A percentile compares a stretch with the other conserved stretches of the same genome.
Conservation (phyloP, 2,888 invertebrate species). For the Alloplasta piceator region DNA sequence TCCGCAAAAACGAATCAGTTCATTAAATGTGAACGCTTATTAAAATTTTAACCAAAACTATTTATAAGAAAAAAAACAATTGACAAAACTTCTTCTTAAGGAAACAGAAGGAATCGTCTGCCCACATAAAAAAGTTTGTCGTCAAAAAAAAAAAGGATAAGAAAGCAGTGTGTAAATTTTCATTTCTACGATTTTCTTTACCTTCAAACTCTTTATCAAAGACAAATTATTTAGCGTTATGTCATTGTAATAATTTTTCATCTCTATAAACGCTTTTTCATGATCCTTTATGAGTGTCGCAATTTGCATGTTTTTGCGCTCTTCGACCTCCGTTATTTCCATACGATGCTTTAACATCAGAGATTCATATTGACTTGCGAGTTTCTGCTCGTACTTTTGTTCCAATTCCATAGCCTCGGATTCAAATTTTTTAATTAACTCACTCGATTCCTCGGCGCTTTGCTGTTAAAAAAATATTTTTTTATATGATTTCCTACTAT, state of each 20-base stretch:
- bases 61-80: too few species aligned
- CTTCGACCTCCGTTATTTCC: conserved; percentile 95
- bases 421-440: conserved; percentile 87
- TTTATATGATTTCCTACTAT: not conserved
- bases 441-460: conserved; percentile 84
- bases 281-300: conserved; percentile 92
- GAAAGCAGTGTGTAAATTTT: conserved; percentile 10
- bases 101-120: too few species aligned
- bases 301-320: conserved; percentile 95
- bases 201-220: conserved; percentile 94
- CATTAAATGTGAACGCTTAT: too few species aligned
- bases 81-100: too few species aligned
- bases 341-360: conserved; percentile 90
- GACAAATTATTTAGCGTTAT: conserved; percentile 97
- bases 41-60: too few species aligned
- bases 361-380: conserved; percentile 89
- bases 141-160: not conserved
- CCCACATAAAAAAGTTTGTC: too few species aligned
- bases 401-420: conserved; percentile 88
- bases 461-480: conserved; percentile 72
- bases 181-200: conserved; percentile 70
- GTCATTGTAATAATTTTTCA: conserved; percentile 98
- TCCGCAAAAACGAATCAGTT: too few species aligned
- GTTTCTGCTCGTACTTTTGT: conserved; percentile 90
- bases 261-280: conserved; percentile 93